phyloP scores from a whole-genome alignment of 2,797 vertebrate genomes.

The Sparus aurata region DNA sequence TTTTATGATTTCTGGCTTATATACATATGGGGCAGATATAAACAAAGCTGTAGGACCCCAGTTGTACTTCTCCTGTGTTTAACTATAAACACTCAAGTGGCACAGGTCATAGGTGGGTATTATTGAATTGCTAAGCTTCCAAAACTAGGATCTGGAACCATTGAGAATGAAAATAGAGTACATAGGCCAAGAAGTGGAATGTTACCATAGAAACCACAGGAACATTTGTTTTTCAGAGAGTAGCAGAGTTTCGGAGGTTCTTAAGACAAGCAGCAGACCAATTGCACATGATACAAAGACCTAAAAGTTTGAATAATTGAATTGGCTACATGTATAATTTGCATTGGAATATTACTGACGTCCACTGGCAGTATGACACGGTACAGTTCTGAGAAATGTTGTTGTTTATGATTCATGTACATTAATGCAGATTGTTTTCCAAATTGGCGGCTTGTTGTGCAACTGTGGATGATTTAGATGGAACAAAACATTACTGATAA shows the following conservation, averaged over 20 bases:
- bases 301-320: neutral
- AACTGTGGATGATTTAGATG: neutral
- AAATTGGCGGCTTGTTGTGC: neutral
- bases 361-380: neutral
- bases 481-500: neutral
- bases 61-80: neutral
- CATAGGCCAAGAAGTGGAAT: slow-evolving; percentile 14
- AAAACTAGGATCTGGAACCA: slow-evolving; percentile 28
- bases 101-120: slow-evolving; percentile 15
- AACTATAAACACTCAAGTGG: neutral
- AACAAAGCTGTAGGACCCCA: slow-evolving; percentile 15
- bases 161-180: slow-evolving; percentile 25
- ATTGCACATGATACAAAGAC: neutral
- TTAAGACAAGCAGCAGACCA: neutral
- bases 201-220: slow-evolving; percentile 54
- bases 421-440: neutral
- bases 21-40: neutral
- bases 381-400: neutral
- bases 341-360: neutral
- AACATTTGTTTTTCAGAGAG: slow-evolving; percentile 19
- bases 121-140: slow-evolving; percentile 25
- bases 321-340: neutral
- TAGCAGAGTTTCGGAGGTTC: slow-evolving; percentile 24
- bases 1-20: slow-evolving; percentile 1
- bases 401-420: neutral